Conservation (phyloP, 2,797 vertebrate genomes). For the Percopsis omiscomaycus region DNA sequence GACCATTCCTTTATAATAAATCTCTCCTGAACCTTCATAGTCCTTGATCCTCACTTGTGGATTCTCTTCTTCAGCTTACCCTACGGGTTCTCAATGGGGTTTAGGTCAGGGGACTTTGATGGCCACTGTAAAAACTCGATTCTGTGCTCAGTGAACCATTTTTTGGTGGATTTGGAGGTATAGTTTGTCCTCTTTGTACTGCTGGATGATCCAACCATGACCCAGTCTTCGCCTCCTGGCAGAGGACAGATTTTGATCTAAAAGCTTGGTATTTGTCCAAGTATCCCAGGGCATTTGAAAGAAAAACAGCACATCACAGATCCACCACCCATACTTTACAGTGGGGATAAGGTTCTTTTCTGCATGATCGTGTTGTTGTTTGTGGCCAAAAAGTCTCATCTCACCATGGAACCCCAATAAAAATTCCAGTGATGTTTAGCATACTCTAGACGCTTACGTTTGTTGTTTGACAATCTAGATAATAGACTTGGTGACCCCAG, state of each 20-base stretch:
- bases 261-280: not conserved
- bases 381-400: not conserved
- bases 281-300: not conserved
- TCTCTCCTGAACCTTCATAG: no score
- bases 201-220: not conserved
- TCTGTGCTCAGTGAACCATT: no score
- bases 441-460: not conserved
- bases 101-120: no score
- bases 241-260: not conserved
- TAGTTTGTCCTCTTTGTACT: not conserved
- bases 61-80: no score
- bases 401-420: not conserved
- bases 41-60: no score
- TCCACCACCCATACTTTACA: constrained; percentile 1
- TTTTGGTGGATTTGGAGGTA: not conserved
- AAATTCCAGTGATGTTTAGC: not conserved
- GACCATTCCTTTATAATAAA: no score
- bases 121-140: no score
- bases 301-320: not conserved
- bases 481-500: not conserved
- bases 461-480: not conserved
- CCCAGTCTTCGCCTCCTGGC: not conserved
- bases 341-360: not conserved
- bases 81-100: no score
- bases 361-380: not conserved